Conservation (phyloP, 2,797 vertebrate genomes). For the Poeciliopsis turneri region DNA sequence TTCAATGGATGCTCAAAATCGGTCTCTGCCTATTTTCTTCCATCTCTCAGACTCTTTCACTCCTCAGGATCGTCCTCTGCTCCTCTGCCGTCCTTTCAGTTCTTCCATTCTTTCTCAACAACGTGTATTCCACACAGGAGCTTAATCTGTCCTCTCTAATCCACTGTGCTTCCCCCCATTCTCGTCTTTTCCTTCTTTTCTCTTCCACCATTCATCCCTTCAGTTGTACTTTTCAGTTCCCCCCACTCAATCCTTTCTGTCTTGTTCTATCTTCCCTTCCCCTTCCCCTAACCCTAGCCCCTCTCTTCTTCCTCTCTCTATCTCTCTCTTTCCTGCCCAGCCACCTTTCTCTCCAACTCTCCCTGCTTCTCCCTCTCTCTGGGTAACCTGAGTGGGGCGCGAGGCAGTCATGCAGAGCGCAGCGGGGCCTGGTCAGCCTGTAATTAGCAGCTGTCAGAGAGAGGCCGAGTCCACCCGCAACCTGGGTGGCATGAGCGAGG, state of each 20-base stretch:
- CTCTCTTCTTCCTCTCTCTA: conserved; percentile 26
- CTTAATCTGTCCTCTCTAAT: conserved; percentile 84
- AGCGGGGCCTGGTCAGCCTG: conserved; percentile 83
- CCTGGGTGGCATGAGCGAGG: conserved; percentile 84
- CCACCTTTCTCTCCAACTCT: conserved; percentile 69
- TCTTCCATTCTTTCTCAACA: conserved; percentile 68
- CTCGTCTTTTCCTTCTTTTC: conserved; percentile 35
- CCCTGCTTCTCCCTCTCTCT: conserved; percentile 63
- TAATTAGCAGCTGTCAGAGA: conserved; percentile 88
- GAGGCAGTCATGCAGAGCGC: conserved; percentile 85
- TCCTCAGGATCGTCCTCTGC: conserved; percentile 56
- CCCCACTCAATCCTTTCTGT: conserved; percentile 46
- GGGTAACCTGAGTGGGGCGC: conserved; percentile 82
- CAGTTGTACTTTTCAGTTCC: conserved; percentile 48
- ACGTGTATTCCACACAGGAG: conserved; percentile 77
- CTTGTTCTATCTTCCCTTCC: conserved; percentile 56
- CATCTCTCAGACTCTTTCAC: conserved; percentile 26
- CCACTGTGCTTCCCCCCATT: conserved; percentile 63
- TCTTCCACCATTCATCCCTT: conserved; percentile 58
- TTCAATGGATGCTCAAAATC: conserved; percentile 57
- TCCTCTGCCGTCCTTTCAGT: conserved; percentile 69
- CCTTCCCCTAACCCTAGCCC: conserved; percentile 12
- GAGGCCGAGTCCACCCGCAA: conserved; percentile 82
- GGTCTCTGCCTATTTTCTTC: conserved; percentile 38
- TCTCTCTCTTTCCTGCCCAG: conserved; percentile 45